Evolutionary conservation across 2,888 invertebrate genomes (phyloP).

Genomic region (Diploptera punctata): DNA sequence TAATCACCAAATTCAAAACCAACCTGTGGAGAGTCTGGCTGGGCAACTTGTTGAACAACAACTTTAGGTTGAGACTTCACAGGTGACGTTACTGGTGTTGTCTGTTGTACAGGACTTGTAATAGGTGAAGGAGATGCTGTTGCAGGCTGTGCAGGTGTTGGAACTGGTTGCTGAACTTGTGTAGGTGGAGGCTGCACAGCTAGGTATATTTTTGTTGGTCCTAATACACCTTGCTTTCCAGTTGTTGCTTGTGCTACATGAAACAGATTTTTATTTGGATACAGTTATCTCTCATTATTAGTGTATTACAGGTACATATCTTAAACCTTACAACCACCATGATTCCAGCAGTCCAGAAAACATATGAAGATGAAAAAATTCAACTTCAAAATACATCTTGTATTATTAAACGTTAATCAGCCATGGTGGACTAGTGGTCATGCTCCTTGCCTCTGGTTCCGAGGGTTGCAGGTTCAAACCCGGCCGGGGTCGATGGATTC

Average conservation of each 20-base stretch:
- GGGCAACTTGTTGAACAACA: constrained; percentile 53
- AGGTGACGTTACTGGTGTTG: constrained; percentile 21
- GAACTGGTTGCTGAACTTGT: constrained; percentile 43
- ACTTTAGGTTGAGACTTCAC: constrained; percentile 50
- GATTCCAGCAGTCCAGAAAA: no score
- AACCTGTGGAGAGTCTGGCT: constrained; percentile 41
- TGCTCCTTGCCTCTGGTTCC: no score
- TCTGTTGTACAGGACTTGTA: not conserved
- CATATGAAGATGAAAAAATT: no score
- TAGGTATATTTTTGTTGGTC: constrained; percentile 85
- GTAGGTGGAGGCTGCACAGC: constrained; percentile 76
- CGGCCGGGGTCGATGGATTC: no score
- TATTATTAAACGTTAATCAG: no score
- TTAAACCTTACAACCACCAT: no score
- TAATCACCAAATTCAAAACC: no score
- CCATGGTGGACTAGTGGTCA: no score
- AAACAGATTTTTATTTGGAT: constrained; percentile 28
- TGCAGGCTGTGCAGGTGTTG: constrained; percentile 49
- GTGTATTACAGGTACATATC: no score
- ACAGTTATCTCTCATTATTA: no score
- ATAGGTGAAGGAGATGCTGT: constrained; percentile 41
- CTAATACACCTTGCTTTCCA: constrained; percentile 83
- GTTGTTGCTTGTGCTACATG: constrained; percentile 82
- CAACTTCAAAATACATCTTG: no score
- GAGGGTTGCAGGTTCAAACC: no score